phyloP scores from a whole-genome alignment of 2,888 invertebrate genomes.

The Hecatera dysodea region DNA sequence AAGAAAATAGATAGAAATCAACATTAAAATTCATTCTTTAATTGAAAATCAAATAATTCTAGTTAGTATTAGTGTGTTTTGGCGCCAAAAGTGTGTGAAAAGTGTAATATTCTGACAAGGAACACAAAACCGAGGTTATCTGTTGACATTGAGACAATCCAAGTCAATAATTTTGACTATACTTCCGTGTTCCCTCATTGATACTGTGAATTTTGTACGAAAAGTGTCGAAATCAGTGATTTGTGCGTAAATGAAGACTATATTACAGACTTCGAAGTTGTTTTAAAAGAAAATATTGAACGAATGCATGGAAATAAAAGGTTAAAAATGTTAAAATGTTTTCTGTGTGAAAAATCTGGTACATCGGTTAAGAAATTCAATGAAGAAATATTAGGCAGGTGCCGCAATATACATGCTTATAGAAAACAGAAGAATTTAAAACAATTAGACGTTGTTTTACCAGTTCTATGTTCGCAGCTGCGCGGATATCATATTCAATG shows the following conservation, averaged over 20 bases:
- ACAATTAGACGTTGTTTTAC: slow-evolving; percentile 27
- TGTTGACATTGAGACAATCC: slow-evolving; percentile 32
- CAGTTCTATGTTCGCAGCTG: slow-evolving; percentile 19
- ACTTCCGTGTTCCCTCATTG: slow-evolving; percentile 38
- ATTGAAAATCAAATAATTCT: not conserved
- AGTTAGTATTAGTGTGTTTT: not conserved
- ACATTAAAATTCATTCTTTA: not conserved
- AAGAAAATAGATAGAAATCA: not conserved
- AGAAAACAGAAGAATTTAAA: slow-evolving; percentile 32
- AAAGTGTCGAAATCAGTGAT: slow-evolving; percentile 13
- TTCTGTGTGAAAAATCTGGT: slow-evolving; percentile 28
- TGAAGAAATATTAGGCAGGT: slow-evolving; percentile 34
- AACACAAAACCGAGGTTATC: slow-evolving; percentile 29
- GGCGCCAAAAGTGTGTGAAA: not conserved
- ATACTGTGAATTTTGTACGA: slow-evolving; percentile 10
- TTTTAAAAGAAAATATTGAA: not conserved
- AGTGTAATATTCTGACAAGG: slow-evolving; percentile 33
- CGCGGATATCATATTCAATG: slow-evolving; percentile 35
- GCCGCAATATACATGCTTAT: slow-evolving; percentile 34
- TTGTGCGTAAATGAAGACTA: not conserved
- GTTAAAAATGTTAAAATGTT: slow-evolving; percentile 29
- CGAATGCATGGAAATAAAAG: not conserved
- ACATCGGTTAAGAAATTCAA: slow-evolving; percentile 30
- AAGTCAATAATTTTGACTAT: slow-evolving; percentile 10
- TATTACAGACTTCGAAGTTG: not conserved